phyloP scores from a whole-genome alignment of 2,113 vertebrate genomes.

The Pseudopodoces humilis region DNA sequence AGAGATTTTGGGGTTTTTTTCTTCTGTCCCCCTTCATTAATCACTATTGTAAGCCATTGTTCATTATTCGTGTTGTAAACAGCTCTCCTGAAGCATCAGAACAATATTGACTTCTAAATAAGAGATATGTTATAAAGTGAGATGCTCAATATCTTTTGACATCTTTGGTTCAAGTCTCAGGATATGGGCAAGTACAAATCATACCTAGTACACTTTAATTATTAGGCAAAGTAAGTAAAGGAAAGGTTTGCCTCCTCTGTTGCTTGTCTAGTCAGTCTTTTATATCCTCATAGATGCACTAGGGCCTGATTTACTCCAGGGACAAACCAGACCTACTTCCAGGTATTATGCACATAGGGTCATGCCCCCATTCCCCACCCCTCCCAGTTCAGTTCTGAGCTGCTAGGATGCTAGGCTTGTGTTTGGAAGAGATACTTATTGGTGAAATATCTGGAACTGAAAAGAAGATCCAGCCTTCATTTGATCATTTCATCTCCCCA shows the following conservation, averaged over 20 bases:
- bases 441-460: neutral
- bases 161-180: neutral
- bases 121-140: neutral
- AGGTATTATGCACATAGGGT: accelerated
- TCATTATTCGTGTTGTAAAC: neutral
- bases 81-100: neutral
- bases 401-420: neutral
- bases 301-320: neutral
- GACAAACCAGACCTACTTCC: neutral
- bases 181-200: neutral
- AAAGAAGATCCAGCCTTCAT: neutral
- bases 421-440: neutral
- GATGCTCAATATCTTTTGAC: neutral
- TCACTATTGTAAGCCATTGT: neutral
- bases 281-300: neutral
- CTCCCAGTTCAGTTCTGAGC: neutral
- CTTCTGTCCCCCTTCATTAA: neutral
- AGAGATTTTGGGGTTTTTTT: neutral
- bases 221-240: neutral
- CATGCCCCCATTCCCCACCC: neutral
- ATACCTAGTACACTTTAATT: neutral
- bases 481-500: neutral
- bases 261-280: neutral
- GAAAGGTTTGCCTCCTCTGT: neutral
- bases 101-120: neutral